phyloP scores from a whole-genome alignment of 2,797 vertebrate species.

The Acanthis flammea region DNA sequence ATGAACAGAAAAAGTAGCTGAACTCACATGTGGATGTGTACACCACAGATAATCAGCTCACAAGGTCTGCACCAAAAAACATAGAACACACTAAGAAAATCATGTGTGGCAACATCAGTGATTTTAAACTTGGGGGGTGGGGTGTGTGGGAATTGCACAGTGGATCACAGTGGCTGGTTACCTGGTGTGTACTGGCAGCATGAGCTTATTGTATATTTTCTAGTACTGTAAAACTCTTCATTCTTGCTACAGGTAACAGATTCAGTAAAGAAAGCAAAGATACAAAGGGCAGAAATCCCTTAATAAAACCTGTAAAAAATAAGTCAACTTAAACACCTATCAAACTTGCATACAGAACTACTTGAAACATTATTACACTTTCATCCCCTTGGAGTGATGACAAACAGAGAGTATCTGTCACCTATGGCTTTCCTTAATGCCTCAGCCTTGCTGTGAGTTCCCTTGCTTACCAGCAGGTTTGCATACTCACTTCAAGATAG shows the following conservation, averaged over 20 bases:
- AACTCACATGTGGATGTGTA: not conserved
- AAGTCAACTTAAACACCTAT: not conserved
- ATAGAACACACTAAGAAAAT: not conserved
- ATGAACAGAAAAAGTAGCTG: not conserved
- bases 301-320: not conserved
- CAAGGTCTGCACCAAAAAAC: not conserved
- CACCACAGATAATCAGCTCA: not conserved
- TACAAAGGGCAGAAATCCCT: not conserved
- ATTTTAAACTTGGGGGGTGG: not conserved
- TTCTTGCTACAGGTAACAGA: not conserved
- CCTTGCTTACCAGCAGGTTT: not conserved
- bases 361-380: not conserved
- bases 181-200: not conserved
- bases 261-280: not conserved
- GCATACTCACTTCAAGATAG: not conserved
- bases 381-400: not conserved
- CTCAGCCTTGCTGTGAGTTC: not conserved
- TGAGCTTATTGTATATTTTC: not conserved
- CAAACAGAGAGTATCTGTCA: not conserved
- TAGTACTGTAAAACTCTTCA: not conserved
- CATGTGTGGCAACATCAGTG: rapidly evolving
- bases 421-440: not conserved
- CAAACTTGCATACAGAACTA: not conserved
- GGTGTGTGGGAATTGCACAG: rapidly evolving
- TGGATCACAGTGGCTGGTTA: not conserved